Evolutionary conservation across 2,888 invertebrate species (phyloP).

Genomic region (Agelastica alni): DNA sequence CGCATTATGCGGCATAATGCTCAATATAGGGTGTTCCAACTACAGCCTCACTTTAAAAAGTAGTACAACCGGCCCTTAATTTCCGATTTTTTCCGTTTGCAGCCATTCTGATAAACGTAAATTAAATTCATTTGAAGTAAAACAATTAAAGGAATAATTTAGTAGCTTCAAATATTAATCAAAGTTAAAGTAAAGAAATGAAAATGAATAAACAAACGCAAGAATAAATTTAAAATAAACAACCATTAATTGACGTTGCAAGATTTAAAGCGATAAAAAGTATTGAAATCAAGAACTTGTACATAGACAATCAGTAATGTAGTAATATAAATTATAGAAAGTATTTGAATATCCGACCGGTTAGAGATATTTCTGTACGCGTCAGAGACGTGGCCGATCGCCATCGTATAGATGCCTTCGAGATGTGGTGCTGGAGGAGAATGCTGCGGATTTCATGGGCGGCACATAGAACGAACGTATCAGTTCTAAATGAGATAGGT

Average conservation of each 20-base stretch:
- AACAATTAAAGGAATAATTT: background rate
- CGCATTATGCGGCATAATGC: no score
- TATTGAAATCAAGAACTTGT: background rate
- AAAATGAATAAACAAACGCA: background rate
- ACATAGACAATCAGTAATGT: background rate
- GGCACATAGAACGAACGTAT: no score
- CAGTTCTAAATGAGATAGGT: no score
- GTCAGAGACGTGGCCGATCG: no score
- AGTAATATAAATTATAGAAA: background rate
- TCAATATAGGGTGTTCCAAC: no score
- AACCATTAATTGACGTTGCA: background rate
- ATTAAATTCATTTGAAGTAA: background rate
- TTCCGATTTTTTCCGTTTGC: background rate
- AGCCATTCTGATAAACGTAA: background rate
- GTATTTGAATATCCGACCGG: no score
- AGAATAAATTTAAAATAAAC: background rate
- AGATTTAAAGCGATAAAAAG: background rate
- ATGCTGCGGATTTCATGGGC: no score
- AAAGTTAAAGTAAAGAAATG: background rate
- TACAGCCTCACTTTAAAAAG: no score
- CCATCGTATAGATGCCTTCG: no score
- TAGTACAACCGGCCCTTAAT: no score
- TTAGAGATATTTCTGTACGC: no score
- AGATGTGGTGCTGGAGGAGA: no score
- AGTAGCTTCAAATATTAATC: background rate